Evolutionary conservation across 1,140 invertebrate genomes (phyloP).

Genomic region (Aphelinus atriplicis): DNA sequence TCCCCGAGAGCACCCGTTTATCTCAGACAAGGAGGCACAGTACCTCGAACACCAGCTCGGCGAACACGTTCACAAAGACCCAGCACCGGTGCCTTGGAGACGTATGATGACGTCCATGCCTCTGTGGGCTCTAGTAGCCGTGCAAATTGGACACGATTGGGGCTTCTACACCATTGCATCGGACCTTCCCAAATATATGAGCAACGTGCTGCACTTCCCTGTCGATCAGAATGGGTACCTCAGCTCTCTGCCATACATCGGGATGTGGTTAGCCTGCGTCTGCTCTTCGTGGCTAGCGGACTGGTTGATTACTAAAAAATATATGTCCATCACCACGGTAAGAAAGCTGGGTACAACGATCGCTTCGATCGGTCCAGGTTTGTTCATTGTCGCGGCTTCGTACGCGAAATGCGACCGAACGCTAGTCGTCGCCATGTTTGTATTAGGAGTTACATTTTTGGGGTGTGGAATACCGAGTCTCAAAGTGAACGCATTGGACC

Average conservation of each 20-base stretch:
- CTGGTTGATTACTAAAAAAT: constrained; percentile 70
- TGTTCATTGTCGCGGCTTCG: constrained; percentile 82
- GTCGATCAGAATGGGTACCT: constrained; percentile 77
- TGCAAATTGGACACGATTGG: constrained; percentile 91
- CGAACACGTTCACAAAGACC: constrained; percentile 64
- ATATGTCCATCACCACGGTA: constrained; percentile 70
- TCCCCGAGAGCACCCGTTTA: constrained; percentile 84
- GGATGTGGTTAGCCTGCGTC: constrained; percentile 79
- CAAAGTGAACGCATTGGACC: constrained; percentile 84
- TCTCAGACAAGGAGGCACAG: constrained; percentile 79
- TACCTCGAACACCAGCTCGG: constrained; percentile 77
- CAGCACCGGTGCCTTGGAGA: constrained; percentile 76
- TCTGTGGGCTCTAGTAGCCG: constrained; percentile 78
- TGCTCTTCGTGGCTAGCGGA: constrained; percentile 75
- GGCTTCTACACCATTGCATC: constrained; percentile 94
- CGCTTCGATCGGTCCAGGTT: constrained; percentile 77
- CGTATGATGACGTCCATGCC: constrained; percentile 79
- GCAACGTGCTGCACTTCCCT: constrained; percentile 84
- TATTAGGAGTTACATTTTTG: constrained; percentile 78
- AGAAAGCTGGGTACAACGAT: constrained; percentile 80
- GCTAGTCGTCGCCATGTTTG: constrained; percentile 74
- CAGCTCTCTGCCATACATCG: constrained; percentile 76
- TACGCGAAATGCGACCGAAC: constrained; percentile 80
- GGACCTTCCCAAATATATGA: constrained; percentile 92
- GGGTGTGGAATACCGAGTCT: constrained; percentile 74